A percentile compares a stretch with the other conserved stretches of the same genome.
Evolutionary conservation across 2,113 vertebrate genomes (phyloP).

Genomic region (Cranoglanis bouderius): DNA sequence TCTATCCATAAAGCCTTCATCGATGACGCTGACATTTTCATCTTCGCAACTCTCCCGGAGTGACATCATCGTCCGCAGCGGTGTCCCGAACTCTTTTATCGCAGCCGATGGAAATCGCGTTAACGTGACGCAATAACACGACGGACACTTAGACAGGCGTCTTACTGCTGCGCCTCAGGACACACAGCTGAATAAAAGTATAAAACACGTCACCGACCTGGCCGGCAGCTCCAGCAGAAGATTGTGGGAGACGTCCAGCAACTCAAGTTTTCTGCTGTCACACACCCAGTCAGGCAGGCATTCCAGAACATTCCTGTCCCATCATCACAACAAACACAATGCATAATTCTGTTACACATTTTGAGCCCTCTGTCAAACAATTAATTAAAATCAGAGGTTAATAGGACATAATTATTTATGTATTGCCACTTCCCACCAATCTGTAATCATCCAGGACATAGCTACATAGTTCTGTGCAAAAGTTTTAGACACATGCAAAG

Average conservation of each 20-base stretch:
- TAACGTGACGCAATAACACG: slow-evolving; percentile 10
- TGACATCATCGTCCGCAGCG: background rate
- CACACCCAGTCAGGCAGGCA: slow-evolving; percentile 91
- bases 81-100: slow-evolving; percentile 1
- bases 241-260: slow-evolving; percentile 88
- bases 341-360: background rate
- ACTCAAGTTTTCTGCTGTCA: slow-evolving; percentile 91
- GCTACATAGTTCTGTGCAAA: too few relatives aligned
- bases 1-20: background rate
- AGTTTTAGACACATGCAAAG: too few relatives aligned
- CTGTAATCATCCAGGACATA: background rate
- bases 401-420: background rate
- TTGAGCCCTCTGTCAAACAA: too few relatives aligned
- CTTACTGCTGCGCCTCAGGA: background rate
- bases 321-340: slow-evolving; percentile 38
- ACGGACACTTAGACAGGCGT: background rate
- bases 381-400: background rate
- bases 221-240: slow-evolving; percentile 83
- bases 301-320: slow-evolving; percentile 87
- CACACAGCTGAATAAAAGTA: background rate
- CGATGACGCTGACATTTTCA: background rate
- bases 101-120: slow-evolving; percentile 16
- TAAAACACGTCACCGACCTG: slow-evolving; percentile 73
- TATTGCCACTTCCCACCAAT: background rate
- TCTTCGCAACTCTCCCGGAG: background rate